A percentile compares a stretch with the other conserved stretches of the same genome.
These are phyloP conservation scores for Drosophila mimica DNA, from an alignment of 2,888 invertebrate species.

Conservation along the genomic window DNA sequence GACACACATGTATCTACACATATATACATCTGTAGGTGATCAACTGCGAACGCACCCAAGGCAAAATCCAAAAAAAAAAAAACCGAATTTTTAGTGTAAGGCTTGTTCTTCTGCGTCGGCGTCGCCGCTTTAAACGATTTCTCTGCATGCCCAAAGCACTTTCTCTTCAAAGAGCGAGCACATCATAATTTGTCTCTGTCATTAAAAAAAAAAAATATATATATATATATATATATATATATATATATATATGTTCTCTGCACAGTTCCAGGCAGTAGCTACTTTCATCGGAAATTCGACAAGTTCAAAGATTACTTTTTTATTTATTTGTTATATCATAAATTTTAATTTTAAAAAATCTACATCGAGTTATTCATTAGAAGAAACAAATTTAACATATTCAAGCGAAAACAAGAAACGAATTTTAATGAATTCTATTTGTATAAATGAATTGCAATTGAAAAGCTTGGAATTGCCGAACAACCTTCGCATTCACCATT, in stretches of 20 bases:
- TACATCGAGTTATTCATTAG: background rate
- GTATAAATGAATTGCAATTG: background rate
- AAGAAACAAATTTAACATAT: background rate
- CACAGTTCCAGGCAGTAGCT: conserved; percentile 13
- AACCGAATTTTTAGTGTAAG: conserved; percentile 20
- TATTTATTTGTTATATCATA: background rate
- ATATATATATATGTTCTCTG: conserved; percentile 7
- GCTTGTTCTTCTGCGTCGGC: conserved; percentile 63
- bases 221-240: conserved; percentile 8
- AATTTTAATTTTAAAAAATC: background rate
- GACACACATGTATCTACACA: conserved; percentile 6
- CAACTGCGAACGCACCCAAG: conserved; percentile 30
- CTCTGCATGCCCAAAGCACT: conserved; percentile 46
- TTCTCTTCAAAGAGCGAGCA: conserved; percentile 45
- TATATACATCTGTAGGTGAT: conserved; percentile 23
- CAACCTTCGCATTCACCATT: background rate
- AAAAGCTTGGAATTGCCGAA: background rate
- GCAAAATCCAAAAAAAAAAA: background rate
- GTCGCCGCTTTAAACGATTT: conserved; percentile 59
- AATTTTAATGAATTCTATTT: background rate
- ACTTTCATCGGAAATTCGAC: conserved; percentile 14
- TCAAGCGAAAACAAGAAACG: background rate
- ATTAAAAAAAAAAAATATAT: conserved; percentile 25
- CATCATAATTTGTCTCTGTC: conserved; percentile 43
- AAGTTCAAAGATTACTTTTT: background rate